Base-by-base conservation (phyloP, 1,140 invertebrate genomes). In the Zaprionus gabonicus region DNA sequence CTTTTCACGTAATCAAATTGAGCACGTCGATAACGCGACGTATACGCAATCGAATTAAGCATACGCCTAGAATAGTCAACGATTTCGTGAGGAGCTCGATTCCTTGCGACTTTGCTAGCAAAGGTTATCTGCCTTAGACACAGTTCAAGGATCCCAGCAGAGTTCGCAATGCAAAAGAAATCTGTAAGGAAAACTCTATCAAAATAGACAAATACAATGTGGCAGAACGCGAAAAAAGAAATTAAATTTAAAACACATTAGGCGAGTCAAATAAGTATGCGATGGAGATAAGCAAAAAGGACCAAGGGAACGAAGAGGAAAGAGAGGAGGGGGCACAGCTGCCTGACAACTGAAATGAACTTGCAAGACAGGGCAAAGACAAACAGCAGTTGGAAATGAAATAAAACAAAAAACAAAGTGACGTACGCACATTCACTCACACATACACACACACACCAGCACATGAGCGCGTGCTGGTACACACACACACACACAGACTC, bases 241-340 rank as follows among this genome's bases (percentile, higher is more conserved):
- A 87, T 83, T 88, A 83, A 88, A 87, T 87, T 86, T 88, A 88
- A 87, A 87, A 83, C 60, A 88, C 83, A 83, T 86, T 84, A 86
- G 69, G 76, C 69, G 36, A 51, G 46, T 25, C 71, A 41, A 77
- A 82, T 87, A 75, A 80, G 72, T 64, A 41, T 36, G 65, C 17
- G 55, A 49, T 51, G 60, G 49, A 51, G 46, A 56, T 65, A 51
- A 56, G 1, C 15, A 17, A 34, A 44, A 38, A 46, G 59, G 20
- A 28, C 36, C 23, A 49, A 9, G 53, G 44, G 38, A 17, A 28
- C 69, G 27, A 17, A 10, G 12, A 34, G 6, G 13, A 0, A 15
- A 15, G 20, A 27, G 49, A n/a, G 9, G 27, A 65, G 36, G 27
- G 57, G 12, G 17, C 49, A 38, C 71, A 68, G 72, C 76, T 83